Conservation (phyloP, 2,113 vertebrate genomes). For the Elephantulus edwardii region DNA sequence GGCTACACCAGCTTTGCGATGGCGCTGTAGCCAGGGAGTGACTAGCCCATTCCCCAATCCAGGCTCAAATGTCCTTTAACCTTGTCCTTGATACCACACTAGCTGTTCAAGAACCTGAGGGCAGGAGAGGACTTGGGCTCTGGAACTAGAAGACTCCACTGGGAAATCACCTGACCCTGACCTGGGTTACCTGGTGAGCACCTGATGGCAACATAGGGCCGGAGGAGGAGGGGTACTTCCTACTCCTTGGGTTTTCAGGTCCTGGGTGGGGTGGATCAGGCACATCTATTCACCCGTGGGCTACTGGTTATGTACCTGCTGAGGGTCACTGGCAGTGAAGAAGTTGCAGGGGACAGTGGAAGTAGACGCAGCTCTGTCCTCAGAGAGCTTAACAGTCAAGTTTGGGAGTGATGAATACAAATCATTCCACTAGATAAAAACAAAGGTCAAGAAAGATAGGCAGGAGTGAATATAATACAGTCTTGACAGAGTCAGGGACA, state of each 20-base stretch:
- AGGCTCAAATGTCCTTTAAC: not conserved
- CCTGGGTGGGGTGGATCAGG: not conserved
- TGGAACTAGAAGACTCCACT: not conserved
- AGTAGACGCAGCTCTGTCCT: not conserved
- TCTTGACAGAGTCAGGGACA: not conserved
- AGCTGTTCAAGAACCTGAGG: not conserved
- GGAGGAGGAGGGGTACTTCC: not conserved
- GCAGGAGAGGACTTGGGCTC: not conserved
- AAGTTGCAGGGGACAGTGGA: too few species aligned
- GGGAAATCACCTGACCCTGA: not conserved
- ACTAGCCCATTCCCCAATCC: not conserved
- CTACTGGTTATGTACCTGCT: rapidly evolving
- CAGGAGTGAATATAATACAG: not conserved
- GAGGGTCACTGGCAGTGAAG: not conserved
- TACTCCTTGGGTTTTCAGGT: too few species aligned
- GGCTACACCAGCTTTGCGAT: not conserved
- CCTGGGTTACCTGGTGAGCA: not conserved
- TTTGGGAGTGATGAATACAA: not conserved
- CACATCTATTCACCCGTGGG: not conserved
- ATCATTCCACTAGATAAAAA: not conserved
- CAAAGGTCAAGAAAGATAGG: too few species aligned
- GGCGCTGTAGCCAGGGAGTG: too few species aligned
- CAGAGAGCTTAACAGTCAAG: rapidly evolving
- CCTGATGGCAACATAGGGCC: not conserved
- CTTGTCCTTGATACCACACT: not conserved